These are phyloP conservation scores for Sparus aurata DNA, from an alignment of 2,797 vertebrate genomes.

Conservation along the genomic window DNA sequence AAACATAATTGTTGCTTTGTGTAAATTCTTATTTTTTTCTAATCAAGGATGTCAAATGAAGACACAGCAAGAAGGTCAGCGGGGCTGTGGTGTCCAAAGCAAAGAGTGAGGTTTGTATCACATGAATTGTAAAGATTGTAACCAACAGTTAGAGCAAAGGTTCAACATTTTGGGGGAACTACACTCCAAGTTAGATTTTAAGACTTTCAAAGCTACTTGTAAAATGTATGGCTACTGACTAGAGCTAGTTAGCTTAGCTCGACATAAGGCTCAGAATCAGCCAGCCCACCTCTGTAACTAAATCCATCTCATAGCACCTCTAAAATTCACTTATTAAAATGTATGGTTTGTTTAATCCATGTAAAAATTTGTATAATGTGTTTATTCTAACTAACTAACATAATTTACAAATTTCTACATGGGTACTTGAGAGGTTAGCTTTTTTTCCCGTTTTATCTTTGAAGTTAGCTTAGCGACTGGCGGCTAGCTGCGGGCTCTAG, in stretches of 20 bases:
- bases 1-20: not conserved
- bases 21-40: not conserved
- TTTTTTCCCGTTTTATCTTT: not conserved
- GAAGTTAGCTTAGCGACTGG: not conserved
- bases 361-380: too few species aligned
- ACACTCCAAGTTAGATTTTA: too few species aligned
- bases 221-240: not conserved
- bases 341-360: not conserved
- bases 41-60: not conserved
- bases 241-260: not conserved
- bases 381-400: too few species aligned
- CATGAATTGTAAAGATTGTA: not conserved
- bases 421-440: not conserved
- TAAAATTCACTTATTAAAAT: too few species aligned
- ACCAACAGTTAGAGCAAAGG: not conserved
- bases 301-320: too few species aligned
- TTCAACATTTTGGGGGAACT: not conserved
- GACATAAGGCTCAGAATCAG: too few species aligned
- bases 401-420: too few species aligned
- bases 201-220: not conserved
- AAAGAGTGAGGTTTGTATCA: not conserved
- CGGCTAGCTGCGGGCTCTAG: not conserved
- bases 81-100: not conserved
- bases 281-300: not conserved
- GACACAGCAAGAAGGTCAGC: not conserved